These are phyloP conservation scores for Lateolabrax maculatus DNA, from an alignment of 2,797 vertebrate genomes.

Conservation along the genomic window DNA sequence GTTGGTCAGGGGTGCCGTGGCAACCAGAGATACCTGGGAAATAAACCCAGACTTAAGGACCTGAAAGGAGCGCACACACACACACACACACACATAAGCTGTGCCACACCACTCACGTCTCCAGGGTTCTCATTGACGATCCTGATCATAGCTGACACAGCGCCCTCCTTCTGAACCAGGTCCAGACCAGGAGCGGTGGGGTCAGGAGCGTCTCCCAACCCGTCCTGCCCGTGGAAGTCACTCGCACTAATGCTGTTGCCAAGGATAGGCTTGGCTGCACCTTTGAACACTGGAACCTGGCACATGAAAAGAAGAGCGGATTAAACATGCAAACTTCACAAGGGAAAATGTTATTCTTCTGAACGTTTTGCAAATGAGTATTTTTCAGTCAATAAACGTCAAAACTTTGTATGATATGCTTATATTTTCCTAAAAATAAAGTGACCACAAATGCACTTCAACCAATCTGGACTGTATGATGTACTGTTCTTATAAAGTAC, in stretches of 20 bases:
- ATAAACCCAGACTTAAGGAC: not conserved
- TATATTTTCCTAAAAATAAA: not conserved
- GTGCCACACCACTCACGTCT: slow-evolving; percentile 70
- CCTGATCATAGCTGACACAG: slow-evolving; percentile 84
- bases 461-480: not conserved
- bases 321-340: not conserved
- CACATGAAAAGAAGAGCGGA: not conserved
- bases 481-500: not conserved
- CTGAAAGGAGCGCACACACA: not conserved
- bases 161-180: slow-evolving; percentile 79
- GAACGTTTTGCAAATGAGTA: not conserved
- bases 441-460: not conserved
- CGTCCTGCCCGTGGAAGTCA: slow-evolving; percentile 84
- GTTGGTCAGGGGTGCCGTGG: slow-evolving; percentile 88
- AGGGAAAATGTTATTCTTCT: not conserved
- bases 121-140: slow-evolving; percentile 82
- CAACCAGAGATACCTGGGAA: slow-evolving; percentile 84
- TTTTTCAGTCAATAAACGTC: not conserved
- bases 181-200: slow-evolving; percentile 77
- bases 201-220: slow-evolving; percentile 86
- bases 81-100: not conserved
- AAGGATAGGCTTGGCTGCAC: slow-evolving; percentile 77
- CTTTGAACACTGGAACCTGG: slow-evolving; percentile 87
- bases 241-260: slow-evolving; percentile 60
- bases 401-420: not conserved